These are phyloP conservation scores for Cossypha niveicapilla DNA, from an alignment of 2,797 vertebrate genomes.

Conservation along the genomic window DNA sequence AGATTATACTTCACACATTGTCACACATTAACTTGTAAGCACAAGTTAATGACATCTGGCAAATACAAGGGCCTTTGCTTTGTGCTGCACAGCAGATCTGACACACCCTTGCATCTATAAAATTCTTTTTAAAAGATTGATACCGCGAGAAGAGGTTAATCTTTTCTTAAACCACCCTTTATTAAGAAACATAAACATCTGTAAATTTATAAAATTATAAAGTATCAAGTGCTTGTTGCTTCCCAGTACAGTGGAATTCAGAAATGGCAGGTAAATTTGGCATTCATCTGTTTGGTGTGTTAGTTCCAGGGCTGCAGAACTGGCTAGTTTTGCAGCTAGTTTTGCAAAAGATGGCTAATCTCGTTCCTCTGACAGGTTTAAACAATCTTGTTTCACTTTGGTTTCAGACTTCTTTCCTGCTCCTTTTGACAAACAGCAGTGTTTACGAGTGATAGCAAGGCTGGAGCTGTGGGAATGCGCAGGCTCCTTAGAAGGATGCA, in stretches of 20 bases:
- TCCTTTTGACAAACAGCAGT: not conserved
- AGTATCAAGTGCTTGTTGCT: slow-evolving; percentile 17
- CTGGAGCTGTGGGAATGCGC: not conserved
- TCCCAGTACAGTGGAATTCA: not conserved
- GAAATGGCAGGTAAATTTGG: not conserved
- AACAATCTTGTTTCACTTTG: not conserved
- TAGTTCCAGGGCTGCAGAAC: not conserved
- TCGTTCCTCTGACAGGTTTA: not conserved
- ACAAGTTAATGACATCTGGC: not conserved
- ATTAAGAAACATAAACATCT: slow-evolving; percentile 14
- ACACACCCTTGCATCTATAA: not conserved
- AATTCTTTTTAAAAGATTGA: not conserved
- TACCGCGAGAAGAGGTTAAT: not conserved
- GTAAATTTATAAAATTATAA: slow-evolving; percentile 25
- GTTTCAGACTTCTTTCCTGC: not conserved
- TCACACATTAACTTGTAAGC: not conserved
- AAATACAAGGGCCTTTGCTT: not conserved
- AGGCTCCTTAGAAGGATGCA: not conserved
- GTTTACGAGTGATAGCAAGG: not conserved
- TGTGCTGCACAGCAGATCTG: not conserved
- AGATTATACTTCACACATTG: not conserved
- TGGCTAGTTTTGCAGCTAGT: not conserved
- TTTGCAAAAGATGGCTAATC: not conserved
- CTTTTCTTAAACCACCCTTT: not conserved
- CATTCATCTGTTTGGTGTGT: not conserved